Evolutionary conservation across 2,888 invertebrate species (phyloP), one percentile per base, ranked within the genome.

Genomic region (Acronicta aceris): DNA sequence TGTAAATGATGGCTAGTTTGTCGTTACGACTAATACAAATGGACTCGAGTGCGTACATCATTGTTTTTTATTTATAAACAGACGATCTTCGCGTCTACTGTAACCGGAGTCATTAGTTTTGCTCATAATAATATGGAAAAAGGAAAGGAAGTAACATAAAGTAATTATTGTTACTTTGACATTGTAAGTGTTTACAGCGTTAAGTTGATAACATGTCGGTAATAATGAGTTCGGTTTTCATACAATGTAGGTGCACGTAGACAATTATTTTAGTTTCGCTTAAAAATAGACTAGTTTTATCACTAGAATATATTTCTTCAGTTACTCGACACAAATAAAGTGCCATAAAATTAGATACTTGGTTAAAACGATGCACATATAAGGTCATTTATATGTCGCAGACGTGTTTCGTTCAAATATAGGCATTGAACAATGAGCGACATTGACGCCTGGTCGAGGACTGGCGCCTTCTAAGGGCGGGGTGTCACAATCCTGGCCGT

Each of bases 391-490:
- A 79, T 75, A 69, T 74, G 65, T 66, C 73, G 62, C 59, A 58
- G 65, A 65, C 71, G 70, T 78, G 76, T 83, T 82, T 80, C 76
- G 69, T 78, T 82, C 83, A 83, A 82, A 86, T 82, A 83, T 81
- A 83, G 85, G 79, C 82, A 84, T 73, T 72, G 80, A 78, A 89
- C 89, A 89, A 89, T 87, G 85, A 88, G 83, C 82, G 83, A 86
- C 82, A 83, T 83, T 87, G 89, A 91, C 84, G 86, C 82, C 80
- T 76, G 43, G 74, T 73, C 74, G 79, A 71, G 77, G 81, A 81
- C 78, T 72, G 81, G 75, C 78, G 76, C 88, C 89, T 84, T 87
- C 79, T 89, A 89, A 63, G 86, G 86, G 73, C 64, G 62, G 67
- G 76, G 76, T 78, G 78, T 81, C 83, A 85, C 82, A 79, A 82